phyloP scores from a whole-genome alignment of 2,113 vertebrate species.

The Euleptes europaea region DNA sequence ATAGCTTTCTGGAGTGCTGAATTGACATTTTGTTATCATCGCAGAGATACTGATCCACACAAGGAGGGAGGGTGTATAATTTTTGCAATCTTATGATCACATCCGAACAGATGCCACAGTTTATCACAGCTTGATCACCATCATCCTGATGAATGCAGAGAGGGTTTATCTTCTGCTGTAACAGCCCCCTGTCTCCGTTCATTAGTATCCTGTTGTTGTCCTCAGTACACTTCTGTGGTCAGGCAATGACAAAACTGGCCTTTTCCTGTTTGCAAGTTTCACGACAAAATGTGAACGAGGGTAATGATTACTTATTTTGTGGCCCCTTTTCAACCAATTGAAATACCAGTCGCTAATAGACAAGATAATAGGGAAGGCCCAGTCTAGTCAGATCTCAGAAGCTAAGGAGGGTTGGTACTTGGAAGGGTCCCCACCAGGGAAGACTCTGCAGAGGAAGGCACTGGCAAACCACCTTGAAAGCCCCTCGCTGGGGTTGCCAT shows the following conservation, averaged over 20 bases:
- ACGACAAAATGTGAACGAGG: conserved; percentile 25
- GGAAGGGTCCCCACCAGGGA: no score
- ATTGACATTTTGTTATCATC: not conserved
- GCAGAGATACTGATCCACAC: not conserved
- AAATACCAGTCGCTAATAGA: not conserved
- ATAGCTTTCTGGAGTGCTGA: not conserved
- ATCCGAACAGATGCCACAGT: conserved; percentile 5
- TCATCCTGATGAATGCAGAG: conserved; percentile 6
- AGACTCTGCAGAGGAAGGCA: no score
- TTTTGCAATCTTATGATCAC: conserved; percentile 6
- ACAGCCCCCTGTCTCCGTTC: not conserved
- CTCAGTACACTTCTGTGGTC: not conserved
- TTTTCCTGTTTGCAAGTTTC: conserved; percentile 39
- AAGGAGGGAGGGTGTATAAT: conserved; percentile 1
- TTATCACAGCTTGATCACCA: conserved; percentile 14
- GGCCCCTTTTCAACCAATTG: not conserved
- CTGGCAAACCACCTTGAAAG: no score
- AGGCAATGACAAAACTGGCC: conserved; percentile 33
- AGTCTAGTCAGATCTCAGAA: no score
- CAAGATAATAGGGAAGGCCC: not conserved
- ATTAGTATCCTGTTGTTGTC: conserved; percentile 51
- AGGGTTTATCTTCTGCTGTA: conserved; percentile 7
- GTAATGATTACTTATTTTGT: conserved; percentile 21
- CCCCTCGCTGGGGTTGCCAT: no score
- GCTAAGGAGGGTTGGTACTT: no score